Evolutionary conservation across 2,113 vertebrate genomes (phyloP), one percentile per base, ranked within the genome.

Genomic region (Protobothrops mucrosquamatus): DNA sequence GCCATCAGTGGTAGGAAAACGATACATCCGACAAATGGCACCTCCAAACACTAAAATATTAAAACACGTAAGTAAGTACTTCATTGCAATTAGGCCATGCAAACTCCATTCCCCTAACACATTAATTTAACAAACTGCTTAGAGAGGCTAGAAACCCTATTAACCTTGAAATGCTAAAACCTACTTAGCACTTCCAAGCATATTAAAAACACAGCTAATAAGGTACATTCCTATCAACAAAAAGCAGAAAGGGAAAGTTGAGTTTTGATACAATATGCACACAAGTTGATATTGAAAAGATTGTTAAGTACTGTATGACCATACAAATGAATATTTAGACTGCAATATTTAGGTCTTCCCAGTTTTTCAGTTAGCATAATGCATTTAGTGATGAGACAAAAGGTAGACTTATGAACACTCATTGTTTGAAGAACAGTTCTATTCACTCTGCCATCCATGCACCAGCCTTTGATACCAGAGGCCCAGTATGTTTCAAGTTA

Each of bases 21-120:
- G 99, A 95, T 99, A 99, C 99, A 99, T 99, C 93, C 99, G 98
- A 90, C 98, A 99, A 98, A 99, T 99, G 91, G 99, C 99, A 0
- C 99, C 99, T 1, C 99, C 99, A 12, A 99, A 99, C 96, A 99
- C 99, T 99, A 92, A 34, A 85, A 93, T 74, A 94, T 92, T 46
- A 91, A 91, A 95, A 91, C 14, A 89, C 0, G 55, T 89, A 91
- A 48, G 86, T 34, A 87, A 95, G 54, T 10, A 15, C 0, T 55
- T 57, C 2, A 52, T 81, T 89, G 22, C 92, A n/a, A 56, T 56
- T 3, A 51, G 93, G 86, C 3, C 0, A 3, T 18, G 91, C 1
- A 91, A 88, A 88, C 2, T 64, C 46, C 59, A 61, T 92, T 52
- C 4, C 48, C 91, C 89, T 61, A 59, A 85, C 26, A 23, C 15